Evolutionary conservation across 2,113 vertebrate genomes (phyloP).

Genomic region (Albula glossodonta): DNA sequence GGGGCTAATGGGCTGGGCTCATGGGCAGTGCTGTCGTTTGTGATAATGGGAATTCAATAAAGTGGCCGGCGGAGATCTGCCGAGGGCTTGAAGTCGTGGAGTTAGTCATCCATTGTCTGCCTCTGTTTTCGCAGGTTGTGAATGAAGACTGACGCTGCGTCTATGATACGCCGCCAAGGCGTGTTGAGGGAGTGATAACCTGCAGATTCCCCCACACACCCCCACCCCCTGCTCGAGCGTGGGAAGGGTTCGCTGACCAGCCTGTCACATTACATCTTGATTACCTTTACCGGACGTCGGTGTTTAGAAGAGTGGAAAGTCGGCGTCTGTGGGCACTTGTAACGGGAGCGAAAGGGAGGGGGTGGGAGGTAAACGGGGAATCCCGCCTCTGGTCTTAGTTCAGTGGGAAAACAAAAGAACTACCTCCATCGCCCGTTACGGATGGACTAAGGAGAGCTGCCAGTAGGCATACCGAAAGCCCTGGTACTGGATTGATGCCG

Average conservation of each 20-base stretch:
- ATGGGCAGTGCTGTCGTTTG: conserved; percentile 50
- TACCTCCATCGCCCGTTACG: conserved; percentile 32
- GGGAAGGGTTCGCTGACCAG: conserved; percentile 26
- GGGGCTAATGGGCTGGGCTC: conserved; percentile 35
- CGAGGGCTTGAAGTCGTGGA: conserved; percentile 56
- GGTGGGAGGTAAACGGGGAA: conserved; percentile 4
- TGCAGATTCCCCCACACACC: conserved; percentile 23
- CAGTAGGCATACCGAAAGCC: conserved; percentile 51
- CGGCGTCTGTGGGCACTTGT: conserved; percentile 5
- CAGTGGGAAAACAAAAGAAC: conserved; percentile 24
- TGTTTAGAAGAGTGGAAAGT: conserved; percentile 16
- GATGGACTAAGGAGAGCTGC: conserved; percentile 47
- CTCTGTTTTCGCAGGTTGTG: conserved; percentile 74
- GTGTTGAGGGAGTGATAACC: conserved; percentile 39
- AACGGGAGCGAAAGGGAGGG: conserved; percentile 8
- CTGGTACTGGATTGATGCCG: conserved; percentile 62
- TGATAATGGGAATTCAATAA: conserved; percentile 49
- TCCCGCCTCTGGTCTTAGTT: neutral
- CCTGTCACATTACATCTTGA: conserved; percentile 43
- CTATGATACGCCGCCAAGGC: conserved; percentile 48
- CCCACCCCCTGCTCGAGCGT: conserved; percentile 25
- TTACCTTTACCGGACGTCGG: conserved; percentile 37
- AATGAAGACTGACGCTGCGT: conserved; percentile 63
- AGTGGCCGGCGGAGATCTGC: conserved; percentile 61
- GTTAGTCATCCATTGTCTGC: conserved; percentile 71